phyloP scores from a whole-genome alignment of 2,113 vertebrate genomes.

The Rousettus leschenaultii region DNA sequence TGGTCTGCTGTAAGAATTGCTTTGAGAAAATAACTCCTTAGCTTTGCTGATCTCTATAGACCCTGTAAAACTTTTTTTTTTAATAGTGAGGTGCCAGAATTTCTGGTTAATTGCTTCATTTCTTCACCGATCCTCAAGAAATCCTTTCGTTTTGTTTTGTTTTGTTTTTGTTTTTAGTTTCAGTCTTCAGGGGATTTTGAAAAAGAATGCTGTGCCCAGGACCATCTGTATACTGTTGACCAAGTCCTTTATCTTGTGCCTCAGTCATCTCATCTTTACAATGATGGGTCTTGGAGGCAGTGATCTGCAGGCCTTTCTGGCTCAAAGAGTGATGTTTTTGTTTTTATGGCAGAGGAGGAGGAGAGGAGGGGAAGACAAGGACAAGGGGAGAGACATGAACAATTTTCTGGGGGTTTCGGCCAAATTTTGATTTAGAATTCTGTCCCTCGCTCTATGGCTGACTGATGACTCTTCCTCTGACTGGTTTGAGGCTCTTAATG shows the following conservation, averaged over 20 bases:
- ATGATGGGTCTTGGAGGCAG: neutral
- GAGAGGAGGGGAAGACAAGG: neutral
- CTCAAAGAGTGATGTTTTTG: neutral
- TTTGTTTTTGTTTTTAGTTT: neutral
- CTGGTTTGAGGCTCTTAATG: constrained; percentile 27
- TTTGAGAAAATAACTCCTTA: neutral
- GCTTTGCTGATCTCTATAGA: neutral
- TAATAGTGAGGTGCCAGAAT: neutral
- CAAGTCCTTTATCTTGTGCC: neutral
- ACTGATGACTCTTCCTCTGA: constrained; percentile 18
- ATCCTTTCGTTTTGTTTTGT: neutral
- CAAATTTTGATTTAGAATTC: constrained; percentile 18
- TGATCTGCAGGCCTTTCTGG: neutral
- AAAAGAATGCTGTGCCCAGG: neutral
- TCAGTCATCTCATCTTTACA: neutral
- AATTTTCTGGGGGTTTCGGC: neutral
- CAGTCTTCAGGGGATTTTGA: neutral
- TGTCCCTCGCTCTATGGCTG: neutral
- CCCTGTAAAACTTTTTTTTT: neutral
- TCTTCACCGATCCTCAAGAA: neutral
- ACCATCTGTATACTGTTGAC: neutral
- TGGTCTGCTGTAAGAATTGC: neutral
- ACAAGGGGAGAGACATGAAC: neutral
- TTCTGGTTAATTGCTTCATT: neutral
- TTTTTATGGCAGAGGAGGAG: neutral